Evolutionary conservation across 2,797 vertebrate genomes (phyloP).

Genomic region (Oreortyx pictus): DNA sequence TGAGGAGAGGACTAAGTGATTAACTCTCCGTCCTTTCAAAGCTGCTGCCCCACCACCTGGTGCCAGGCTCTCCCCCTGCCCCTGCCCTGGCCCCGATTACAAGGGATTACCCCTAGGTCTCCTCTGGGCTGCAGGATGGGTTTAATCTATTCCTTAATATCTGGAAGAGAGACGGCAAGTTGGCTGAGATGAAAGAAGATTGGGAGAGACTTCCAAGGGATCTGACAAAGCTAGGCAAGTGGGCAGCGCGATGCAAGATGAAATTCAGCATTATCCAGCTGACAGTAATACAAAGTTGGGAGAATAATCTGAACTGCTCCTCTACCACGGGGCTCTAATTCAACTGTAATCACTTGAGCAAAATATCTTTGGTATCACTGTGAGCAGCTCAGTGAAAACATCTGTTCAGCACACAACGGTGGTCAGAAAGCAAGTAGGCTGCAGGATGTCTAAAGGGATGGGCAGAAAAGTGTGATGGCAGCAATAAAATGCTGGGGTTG

Average conservation of each 20-base stretch:
- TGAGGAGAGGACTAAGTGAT: neutral
- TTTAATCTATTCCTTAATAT: constrained; percentile 72
- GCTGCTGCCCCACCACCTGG: neutral
- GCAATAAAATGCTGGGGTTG: neutral
- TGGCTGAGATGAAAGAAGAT: constrained; percentile 67
- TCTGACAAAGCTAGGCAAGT: constrained; percentile 64
- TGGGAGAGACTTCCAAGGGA: constrained; percentile 63
- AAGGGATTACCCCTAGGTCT: constrained; percentile 53
- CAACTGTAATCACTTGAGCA: constrained; percentile 64
- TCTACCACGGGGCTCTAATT: constrained; percentile 46
- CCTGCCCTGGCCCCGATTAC: constrained; percentile 18
- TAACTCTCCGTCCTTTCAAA: constrained; percentile 21
- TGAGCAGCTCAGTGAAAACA: constrained; percentile 40
- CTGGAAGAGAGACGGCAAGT: constrained; percentile 26
- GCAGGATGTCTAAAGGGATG: neutral
- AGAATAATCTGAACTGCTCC: constrained; percentile 61
- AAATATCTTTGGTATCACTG: constrained; percentile 52
- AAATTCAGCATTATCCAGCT: constrained; percentile 29
- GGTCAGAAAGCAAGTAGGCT: constrained; percentile 54
- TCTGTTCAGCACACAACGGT: constrained; percentile 18
- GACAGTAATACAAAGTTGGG: constrained; percentile 65
- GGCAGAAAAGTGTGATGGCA: neutral
- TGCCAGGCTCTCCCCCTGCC: neutral
- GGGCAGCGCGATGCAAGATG: constrained; percentile 58
- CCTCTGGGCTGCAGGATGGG: constrained; percentile 31